Evolutionary conservation across 2,888 invertebrate genomes (phyloP).

Genomic region (Dryadula phaetusa): DNA sequence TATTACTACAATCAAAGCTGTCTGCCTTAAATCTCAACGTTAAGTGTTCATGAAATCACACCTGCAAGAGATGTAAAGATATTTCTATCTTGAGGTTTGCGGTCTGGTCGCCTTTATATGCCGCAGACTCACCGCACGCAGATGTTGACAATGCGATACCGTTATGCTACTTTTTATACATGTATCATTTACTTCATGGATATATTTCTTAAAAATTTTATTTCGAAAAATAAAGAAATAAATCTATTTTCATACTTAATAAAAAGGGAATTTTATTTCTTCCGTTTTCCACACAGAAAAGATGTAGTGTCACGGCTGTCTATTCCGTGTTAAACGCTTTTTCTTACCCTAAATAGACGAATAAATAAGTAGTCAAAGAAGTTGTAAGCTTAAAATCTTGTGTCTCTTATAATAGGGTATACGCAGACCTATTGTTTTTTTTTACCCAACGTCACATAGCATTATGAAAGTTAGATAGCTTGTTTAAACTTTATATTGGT

Average conservation of each 20-base stretch:
- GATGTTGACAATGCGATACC: constrained; percentile 33
- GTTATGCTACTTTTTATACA: constrained; percentile 23
- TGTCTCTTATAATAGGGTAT: background rate
- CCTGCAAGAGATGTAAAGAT: constrained; percentile 52
- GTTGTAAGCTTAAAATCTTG: background rate
- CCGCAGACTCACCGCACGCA: constrained; percentile 31
- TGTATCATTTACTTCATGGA: background rate
- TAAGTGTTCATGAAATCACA: constrained; percentile 55
- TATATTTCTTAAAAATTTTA: background rate
- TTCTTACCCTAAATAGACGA: too few species aligned
- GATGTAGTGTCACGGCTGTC: too few species aligned
- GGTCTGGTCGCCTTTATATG: constrained; percentile 34
- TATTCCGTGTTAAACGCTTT: too few species aligned
- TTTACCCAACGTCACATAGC: background rate
- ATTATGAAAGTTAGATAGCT: background rate
- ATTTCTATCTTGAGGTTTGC: constrained; percentile 53
- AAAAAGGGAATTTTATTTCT: too few species aligned
- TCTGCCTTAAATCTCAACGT: constrained; percentile 26
- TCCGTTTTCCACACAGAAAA: too few species aligned
- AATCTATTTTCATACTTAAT: background rate
- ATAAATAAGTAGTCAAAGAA: too few species aligned
- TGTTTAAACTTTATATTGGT: background rate
- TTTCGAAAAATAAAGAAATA: background rate
- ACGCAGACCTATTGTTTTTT: background rate
- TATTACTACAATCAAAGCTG: background rate